Evolutionary conservation across 2,797 vertebrate genomes (phyloP), one percentile per base, ranked within the genome.

Genomic region (Leptodactylus fallax): DNA sequence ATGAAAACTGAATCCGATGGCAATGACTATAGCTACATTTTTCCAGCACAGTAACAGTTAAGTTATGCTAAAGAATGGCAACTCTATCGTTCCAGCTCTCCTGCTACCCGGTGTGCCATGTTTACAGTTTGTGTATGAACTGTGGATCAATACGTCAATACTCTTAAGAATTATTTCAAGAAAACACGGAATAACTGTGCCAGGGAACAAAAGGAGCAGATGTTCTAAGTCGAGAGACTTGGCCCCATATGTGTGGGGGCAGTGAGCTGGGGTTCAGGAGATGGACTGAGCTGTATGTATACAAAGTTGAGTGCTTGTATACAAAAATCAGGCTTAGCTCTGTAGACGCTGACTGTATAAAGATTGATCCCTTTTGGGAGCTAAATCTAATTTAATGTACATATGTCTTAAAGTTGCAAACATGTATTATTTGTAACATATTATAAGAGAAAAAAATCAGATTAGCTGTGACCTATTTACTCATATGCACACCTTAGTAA

Each of bases 141-240:
- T 12, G 51, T 21, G 61, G 84, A 89, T 89, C 88, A 71, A 89
- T 89, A 89, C 72, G 17, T 89, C 88, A 89, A 89, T 89, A 89
- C 84, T 67, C 87, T 67, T 61, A 89, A 89, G 79, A 89, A 89
- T 89, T 86, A 89, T 81, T 86, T 81, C 56, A 60, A 89, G 69
- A 86, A 89, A 89, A 89, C 79, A 86, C 49, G 63, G 12, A 86
- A 63, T 49, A 89, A 89, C 79, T 78, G 79, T 86, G 84, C 60
- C 84, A 86, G 84, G 47, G 71, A 89, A 86, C 88, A 89, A 86
- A 86, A 60, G 84, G 84, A 86, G 83, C 88, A 89, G 84, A 82
- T 89, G 88, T 86, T 86, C 61, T 74, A 81, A 79, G 58, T 53
- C 36, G 25, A 47, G 58, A 65, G 51, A 81, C 23, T n/a, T 85